Conservation (phyloP, 53 echinoderm and acorn worm species). For the Luidia sarsii region DNA sequence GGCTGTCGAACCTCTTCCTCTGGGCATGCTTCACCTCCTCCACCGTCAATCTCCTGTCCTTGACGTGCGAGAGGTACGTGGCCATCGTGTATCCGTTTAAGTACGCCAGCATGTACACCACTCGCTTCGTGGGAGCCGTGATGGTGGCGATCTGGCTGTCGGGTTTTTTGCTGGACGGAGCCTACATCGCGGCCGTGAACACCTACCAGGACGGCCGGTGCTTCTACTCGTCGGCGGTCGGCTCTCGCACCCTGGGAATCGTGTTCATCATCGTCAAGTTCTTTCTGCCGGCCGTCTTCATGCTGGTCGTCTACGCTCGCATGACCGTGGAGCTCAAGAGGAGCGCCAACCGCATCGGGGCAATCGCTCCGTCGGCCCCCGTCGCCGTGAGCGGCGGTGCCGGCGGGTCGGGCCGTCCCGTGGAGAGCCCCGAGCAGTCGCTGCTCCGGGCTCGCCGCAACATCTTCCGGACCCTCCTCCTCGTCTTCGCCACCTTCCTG, state of each 20-base stretch:
- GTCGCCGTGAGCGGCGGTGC: too few relatives aligned
- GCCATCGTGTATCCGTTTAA: conserved; percentile 51
- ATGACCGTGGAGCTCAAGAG: conserved; percentile 50
- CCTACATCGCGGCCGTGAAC: conserved; percentile 31
- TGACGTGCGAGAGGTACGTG: conserved; percentile 51
- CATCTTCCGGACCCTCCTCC: conserved; percentile 47
- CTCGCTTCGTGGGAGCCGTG: not conserved
- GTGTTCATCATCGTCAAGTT: conserved; percentile 43
- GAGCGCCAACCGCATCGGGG: conserved; percentile 32
- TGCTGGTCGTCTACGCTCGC: conserved; percentile 46
- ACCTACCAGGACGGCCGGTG: conserved; percentile 43
- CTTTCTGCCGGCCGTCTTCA: conserved; percentile 33
- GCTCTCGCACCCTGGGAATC: conserved; percentile 13
- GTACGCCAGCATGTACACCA: conserved; percentile 33
- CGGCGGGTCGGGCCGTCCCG: not conserved
- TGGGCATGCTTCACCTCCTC: conserved; percentile 43
- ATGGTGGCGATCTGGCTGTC: conserved; percentile 35
- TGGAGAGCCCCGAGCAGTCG: conserved; percentile 12
- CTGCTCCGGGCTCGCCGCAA: conserved; percentile 51
- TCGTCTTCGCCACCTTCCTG: conserved; percentile 46
- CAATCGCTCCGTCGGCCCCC: conserved; percentile 1
- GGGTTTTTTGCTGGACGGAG: conserved; percentile 25
- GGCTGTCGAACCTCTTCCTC: conserved; percentile 37
- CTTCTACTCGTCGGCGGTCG: conserved; percentile 17
- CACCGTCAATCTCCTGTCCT: conserved; percentile 29